Evolutionary conservation across 1,140 invertebrate genomes (phyloP), one percentile per base, ranked within the genome.

Genomic region (Heliconius hewitsoni): DNA sequence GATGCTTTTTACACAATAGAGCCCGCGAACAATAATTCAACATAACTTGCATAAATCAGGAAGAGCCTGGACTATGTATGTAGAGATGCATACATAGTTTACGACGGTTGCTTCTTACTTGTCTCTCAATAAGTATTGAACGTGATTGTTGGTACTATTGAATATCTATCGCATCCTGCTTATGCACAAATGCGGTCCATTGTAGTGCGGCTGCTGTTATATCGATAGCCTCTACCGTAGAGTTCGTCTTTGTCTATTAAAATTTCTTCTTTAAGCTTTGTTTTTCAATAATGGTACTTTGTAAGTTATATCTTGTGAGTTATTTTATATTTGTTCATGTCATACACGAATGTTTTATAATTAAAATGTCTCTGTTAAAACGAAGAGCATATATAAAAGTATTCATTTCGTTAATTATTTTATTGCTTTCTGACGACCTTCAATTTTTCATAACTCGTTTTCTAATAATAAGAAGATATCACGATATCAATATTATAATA

Each of bases 161-260:
- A 73, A 77, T 42, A 39, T 77, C 46, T 73, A 81, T 79, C 57
- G n/a, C 80, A 78, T 81, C 76, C 73, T 74, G 80, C 77, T 39
- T 37, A 34, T 55, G 73, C 37, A 74, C 27, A 66, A 66, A 66
- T 81, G 74, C 52, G 73, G 42, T 52, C 73, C 66, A 77, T 80
- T 80, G 79, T 80, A 57, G 50, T 66, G 27, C 2, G 11, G 42
- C 71, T 74, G 77, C 80, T 76, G 79, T 74, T 66, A 46, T 70
- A 79, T 77, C 76, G 84, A 88, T 89, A 84, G 76, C 81, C 82
- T 88, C 83, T 85, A 16, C 81, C 82, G 27, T 72, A 60, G 75
- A 84, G 85, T 83, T 85, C 86, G 78, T 81, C 74, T 84, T 88
- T 88, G 87, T 87, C 85, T 84, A 85, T 88, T 87, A 79, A 87